These are phyloP conservation scores for Fratercula arctica DNA, from an alignment of 2,797 vertebrate genomes.

Conservation along the genomic window DNA sequence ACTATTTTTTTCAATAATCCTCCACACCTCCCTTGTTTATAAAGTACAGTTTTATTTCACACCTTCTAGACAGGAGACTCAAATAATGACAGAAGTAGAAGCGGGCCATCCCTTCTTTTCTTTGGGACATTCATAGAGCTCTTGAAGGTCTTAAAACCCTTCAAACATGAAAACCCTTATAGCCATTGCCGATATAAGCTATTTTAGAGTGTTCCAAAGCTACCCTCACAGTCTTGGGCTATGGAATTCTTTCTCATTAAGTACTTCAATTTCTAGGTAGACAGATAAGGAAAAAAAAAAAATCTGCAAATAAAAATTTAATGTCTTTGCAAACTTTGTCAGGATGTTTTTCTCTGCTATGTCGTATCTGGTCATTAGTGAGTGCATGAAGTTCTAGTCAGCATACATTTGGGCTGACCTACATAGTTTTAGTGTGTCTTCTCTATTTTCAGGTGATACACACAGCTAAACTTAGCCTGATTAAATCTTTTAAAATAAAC, in stretches of 20 bases:
- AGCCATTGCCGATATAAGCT: not conserved
- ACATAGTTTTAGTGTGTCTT: not conserved
- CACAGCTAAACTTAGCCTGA: not conserved
- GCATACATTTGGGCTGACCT: not conserved
- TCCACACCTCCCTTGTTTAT: not conserved
- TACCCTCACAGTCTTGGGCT: not conserved
- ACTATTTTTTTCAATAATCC: not conserved
- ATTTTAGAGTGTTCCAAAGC: not conserved
- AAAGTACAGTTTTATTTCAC: not conserved
- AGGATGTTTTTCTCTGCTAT: not conserved
- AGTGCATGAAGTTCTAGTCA: not conserved
- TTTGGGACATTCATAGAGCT: not conserved
- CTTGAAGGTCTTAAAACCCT: not conserved
- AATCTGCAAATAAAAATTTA: not conserved
- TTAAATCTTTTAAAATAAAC: constrained; percentile 1
- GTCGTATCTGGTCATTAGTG: not conserved
- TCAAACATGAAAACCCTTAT: not conserved
- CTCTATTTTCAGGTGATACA: constrained; percentile 14
- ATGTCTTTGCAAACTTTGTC: not conserved
- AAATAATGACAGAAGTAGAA: not conserved
- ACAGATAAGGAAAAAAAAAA: not conserved
- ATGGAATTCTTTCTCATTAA: not conserved
- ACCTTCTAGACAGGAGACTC: not conserved
- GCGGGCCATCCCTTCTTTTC: not conserved
- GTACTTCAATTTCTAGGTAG: not conserved